phyloP scores from a whole-genome alignment of 2,888 invertebrate genomes.

The Pollenia labialis region DNA sequence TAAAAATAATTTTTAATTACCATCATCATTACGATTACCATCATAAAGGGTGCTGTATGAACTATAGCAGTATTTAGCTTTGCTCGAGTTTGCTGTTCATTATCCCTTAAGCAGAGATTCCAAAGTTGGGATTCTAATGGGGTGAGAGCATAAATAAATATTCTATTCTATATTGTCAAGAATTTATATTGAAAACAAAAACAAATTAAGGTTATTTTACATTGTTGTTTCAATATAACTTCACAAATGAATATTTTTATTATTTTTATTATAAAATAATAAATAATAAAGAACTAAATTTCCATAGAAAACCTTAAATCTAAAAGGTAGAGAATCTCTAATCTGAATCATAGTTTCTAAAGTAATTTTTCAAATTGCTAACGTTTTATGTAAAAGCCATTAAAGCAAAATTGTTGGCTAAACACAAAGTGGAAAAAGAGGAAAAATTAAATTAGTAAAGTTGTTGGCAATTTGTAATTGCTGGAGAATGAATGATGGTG shows the following conservation, averaged over 20 bases:
- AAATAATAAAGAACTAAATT: no score
- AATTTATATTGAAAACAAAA: no score
- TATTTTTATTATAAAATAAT: no score
- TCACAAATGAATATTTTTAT: no score
- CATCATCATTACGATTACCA: neutral
- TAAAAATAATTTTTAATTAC: conserved; percentile 19
- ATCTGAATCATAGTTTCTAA: neutral
- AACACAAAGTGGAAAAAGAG: neutral
- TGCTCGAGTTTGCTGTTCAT: neutral
- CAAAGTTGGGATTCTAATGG: no score
- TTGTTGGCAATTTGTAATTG: neutral
- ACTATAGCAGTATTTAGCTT: neutral
- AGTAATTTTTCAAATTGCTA: conserved; percentile 35
- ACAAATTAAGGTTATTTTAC: no score
- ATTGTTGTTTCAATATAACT: no score
- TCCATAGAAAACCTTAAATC: no score
- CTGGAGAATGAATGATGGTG: neutral
- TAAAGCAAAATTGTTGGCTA: neutral
- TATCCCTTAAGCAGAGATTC: neutral
- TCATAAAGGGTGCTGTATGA: neutral
- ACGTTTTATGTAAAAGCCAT: conserved; percentile 17
- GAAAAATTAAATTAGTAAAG: neutral
- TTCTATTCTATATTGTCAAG: no score
- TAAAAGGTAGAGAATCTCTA: neutral
- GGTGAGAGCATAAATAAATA: no score